Percentiles rank a stretch among this genome's conserved stretches.
Conservation (phyloP, 2,888 invertebrate genomes). For the Agonopterix arenella region DNA sequence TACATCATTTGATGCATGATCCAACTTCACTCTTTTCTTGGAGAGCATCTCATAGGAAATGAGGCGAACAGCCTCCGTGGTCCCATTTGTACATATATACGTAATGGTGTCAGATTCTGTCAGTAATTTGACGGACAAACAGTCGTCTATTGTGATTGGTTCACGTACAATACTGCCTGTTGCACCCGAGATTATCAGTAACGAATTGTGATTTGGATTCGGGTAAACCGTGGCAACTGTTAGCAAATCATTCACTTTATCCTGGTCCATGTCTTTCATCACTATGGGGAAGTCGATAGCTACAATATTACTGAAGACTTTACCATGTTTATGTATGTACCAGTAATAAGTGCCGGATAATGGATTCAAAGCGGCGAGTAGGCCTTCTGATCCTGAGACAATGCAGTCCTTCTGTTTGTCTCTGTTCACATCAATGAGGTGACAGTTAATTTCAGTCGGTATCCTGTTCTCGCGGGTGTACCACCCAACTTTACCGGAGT, state of each 20-base stretch:
- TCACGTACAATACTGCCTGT: conserved; percentile 81
- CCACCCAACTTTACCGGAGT: conserved; percentile 85
- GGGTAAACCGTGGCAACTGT: conserved; percentile 74
- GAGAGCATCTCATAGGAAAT: conserved; percentile 49
- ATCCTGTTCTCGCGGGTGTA: conserved; percentile 81
- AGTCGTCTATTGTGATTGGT: conserved; percentile 77
- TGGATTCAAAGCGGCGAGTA: conserved; percentile 70
- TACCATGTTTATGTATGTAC: conserved; percentile 76
- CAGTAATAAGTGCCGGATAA: conserved; percentile 74
- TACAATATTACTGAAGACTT: conserved; percentile 67
- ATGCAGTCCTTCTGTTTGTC: conserved; percentile 86
- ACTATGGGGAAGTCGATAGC: conserved; percentile 82
- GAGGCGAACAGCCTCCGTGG: conserved; percentile 70
- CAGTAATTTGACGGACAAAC: conserved; percentile 75
- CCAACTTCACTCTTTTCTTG: conserved; percentile 48
- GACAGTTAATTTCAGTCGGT: conserved; percentile 85
- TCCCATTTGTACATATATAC: conserved; percentile 78
- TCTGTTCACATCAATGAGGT: conserved; percentile 82
- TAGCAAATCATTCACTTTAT: conserved; percentile 82
- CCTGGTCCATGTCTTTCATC: conserved; percentile 84
- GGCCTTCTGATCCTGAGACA: conserved; percentile 82
- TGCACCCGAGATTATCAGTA: conserved; percentile 83
- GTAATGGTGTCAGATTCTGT: conserved; percentile 71
- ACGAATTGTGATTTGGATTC: conserved; percentile 73
- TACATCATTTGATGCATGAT: conserved; percentile 34